Conservation (phyloP, 2,113 vertebrate genomes). For the Callocephalon fimbriatum region DNA sequence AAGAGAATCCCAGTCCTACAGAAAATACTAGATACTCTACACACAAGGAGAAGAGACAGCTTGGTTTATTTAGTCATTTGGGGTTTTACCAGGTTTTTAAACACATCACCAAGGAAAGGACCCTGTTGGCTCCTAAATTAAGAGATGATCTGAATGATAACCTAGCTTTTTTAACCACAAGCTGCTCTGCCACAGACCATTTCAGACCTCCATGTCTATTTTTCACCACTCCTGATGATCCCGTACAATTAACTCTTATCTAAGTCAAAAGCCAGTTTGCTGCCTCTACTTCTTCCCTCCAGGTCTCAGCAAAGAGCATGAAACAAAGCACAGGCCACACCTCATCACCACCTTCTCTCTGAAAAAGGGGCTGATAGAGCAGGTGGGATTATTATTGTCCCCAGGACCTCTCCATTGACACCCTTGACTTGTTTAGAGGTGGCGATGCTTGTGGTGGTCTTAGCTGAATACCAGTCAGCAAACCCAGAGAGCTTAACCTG, state of each 20-base stretch:
- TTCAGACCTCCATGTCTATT: neutral
- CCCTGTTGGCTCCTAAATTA: neutral
- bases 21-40: neutral
- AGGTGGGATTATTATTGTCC: neutral
- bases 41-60: accelerated
- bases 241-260: neutral
- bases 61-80: neutral
- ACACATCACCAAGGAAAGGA: neutral
- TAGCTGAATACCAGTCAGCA: neutral
- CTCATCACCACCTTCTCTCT: neutral
- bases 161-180: neutral
- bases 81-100: neutral
- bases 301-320: accelerated
- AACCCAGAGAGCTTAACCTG: neutral
- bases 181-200: neutral
- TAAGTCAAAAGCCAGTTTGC: neutral
- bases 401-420: accelerated
- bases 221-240: neutral
- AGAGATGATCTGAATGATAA: neutral
- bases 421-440: accelerated
- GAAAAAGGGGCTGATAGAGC: neutral
- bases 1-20: neutral
- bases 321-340: neutral
- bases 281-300: neutral
- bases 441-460: neutral